A percentile compares a stretch with the other conserved stretches of the same genome.
phyloP scores from a whole-genome alignment of 2,888 invertebrate genomes.

The Lapara coniferarum region DNA sequence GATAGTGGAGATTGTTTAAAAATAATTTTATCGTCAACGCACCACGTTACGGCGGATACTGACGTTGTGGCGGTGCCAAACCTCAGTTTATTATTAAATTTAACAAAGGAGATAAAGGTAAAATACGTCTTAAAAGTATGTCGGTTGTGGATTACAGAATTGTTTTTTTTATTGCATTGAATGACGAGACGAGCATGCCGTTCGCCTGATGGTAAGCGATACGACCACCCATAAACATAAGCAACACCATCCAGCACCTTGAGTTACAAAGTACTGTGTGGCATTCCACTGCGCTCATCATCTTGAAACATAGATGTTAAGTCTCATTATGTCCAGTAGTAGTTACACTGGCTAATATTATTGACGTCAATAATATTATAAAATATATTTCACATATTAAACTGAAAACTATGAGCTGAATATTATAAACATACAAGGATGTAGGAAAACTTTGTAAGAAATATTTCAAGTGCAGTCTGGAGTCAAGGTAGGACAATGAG shows the following conservation, averaged over 20 bases:
- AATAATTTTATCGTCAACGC: constrained; percentile 6
- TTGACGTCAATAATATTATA: not conserved
- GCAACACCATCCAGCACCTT: too few relatives aligned
- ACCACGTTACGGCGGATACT: not conserved
- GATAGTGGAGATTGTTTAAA: constrained; percentile 32
- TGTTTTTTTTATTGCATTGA: too few relatives aligned
- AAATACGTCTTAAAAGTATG: not conserved
- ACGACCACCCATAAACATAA: too few relatives aligned
- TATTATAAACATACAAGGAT: not conserved
- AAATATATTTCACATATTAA: not conserved
- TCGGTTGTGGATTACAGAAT: not conserved
- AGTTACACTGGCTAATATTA: too few relatives aligned
- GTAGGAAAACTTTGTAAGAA: constrained; percentile 2
- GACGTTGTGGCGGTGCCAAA: constrained; percentile 1
- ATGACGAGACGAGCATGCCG: too few relatives aligned
- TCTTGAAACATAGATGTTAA: too few relatives aligned
- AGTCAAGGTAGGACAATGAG: not conserved
- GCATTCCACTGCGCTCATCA: too few relatives aligned
- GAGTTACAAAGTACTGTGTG: too few relatives aligned
- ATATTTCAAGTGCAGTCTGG: not conserved
- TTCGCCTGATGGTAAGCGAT: too few relatives aligned
- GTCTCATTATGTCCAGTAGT: too few relatives aligned
- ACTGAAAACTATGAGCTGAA: not conserved
- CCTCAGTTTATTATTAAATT: not conserved
- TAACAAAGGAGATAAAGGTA: not conserved